phyloP scores from a whole-genome alignment of 1,140 invertebrate genomes.

The Drosophila leontia region DNA sequence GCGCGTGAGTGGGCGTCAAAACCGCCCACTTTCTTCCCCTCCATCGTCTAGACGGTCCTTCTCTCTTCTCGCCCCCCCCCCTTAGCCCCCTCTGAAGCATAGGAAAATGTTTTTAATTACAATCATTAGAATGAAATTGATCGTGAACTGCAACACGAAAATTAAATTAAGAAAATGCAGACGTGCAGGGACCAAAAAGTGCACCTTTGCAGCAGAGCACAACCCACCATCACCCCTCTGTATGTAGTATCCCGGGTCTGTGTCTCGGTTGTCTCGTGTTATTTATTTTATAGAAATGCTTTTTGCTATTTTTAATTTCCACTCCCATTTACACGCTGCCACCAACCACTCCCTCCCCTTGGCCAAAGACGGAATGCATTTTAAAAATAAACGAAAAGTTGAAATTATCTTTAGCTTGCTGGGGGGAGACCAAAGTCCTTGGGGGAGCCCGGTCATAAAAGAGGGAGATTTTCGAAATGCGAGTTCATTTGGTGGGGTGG shows the following conservation, averaged over 20 bases:
- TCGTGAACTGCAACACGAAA: slow-evolving; percentile 77
- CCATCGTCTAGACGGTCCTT: too few species aligned
- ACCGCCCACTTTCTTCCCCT: slow-evolving; percentile 11
- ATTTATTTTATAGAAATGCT: slow-evolving; percentile 61
- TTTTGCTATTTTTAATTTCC: slow-evolving; percentile 59
- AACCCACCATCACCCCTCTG: neutral
- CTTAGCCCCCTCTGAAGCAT: neutral
- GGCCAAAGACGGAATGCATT: slow-evolving; percentile 41
- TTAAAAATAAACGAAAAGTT: slow-evolving; percentile 68
- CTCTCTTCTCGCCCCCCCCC: neutral
- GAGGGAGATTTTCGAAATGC: slow-evolving; percentile 6
- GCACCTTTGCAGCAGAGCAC: slow-evolving; percentile 23
- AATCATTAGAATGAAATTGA: slow-evolving; percentile 80
- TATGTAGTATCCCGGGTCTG: neutral
- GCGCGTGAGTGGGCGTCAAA: slow-evolving; percentile 63
- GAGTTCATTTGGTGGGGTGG: slow-evolving; percentile 16
- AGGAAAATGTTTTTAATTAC: slow-evolving; percentile 77
- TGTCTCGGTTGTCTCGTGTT: slow-evolving; percentile 47
- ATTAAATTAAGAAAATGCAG: slow-evolving; percentile 72
- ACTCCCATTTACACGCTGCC: slow-evolving; percentile 12
- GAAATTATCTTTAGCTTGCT: slow-evolving; percentile 58
- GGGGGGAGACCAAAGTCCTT: slow-evolving; percentile 44
- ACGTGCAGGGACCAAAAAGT: slow-evolving; percentile 33
- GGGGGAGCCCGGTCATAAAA: slow-evolving; percentile 17
- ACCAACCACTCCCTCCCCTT: neutral